phyloP scores from a whole-genome alignment of 2,888 invertebrate species.

The Glaucopsyche alexis region DNA sequence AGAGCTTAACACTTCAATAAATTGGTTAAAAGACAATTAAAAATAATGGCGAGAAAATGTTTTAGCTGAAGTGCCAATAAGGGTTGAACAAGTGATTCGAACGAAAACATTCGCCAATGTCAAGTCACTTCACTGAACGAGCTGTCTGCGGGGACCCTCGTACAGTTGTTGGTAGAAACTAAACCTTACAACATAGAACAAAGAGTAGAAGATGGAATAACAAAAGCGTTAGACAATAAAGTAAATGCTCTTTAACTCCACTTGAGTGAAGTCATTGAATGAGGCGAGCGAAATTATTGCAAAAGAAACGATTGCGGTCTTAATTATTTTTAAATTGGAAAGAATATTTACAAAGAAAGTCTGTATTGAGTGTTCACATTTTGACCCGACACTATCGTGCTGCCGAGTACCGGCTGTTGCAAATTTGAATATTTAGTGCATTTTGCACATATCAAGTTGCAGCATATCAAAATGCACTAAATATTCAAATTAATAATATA shows the following conservation, averaged over 20 bases:
- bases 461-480: too few species aligned
- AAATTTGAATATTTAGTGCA: too few species aligned
- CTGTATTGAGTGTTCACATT: not conserved
- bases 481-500: too few species aligned
- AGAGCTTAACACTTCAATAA: not conserved
- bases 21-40: not conserved
- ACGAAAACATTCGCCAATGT: conserved; percentile 5
- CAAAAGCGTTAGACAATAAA: not conserved
- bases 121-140: conserved; percentile 1
- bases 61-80: conserved; percentile 9
- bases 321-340: conserved; percentile 2
- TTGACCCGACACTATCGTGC: not conserved
- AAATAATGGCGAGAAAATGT: conserved; percentile 4
- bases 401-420: too few species aligned
- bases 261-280: not conserved
- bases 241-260: conserved; percentile 3
- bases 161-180: not conserved
- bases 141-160: not conserved
- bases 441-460: too few species aligned
- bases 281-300: not conserved
- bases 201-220: not conserved
- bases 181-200: not conserved
- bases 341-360: not conserved
- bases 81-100: not conserved
- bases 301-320: not conserved